Percentiles rank a stretch among this genome's conserved stretches.
Evolutionary conservation across 2,797 vertebrate species (phyloP).

Genomic region (Mus spretus): DNA sequence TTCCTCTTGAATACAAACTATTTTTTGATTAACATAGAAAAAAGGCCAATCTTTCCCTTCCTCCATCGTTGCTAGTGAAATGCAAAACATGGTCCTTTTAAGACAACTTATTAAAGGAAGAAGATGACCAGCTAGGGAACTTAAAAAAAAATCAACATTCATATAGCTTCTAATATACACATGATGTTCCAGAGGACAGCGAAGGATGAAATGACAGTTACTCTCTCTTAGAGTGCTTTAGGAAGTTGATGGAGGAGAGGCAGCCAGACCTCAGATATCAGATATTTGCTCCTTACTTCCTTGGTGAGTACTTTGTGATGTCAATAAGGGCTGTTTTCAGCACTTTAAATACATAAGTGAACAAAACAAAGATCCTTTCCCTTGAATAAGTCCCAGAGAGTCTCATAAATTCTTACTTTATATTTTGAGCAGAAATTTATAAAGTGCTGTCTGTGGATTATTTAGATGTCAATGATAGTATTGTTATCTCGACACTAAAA

Average conservation of each 20-base stretch:
- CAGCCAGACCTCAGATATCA: not conserved
- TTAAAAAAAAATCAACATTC: not conserved
- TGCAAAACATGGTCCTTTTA: not conserved
- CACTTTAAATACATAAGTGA: not conserved
- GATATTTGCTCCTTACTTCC: not conserved
- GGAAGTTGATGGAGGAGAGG: not conserved
- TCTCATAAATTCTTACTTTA: not conserved
- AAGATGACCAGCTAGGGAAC: not conserved
- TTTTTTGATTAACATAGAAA: not conserved
- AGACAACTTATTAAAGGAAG: not conserved
- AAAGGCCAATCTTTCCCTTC: not conserved
- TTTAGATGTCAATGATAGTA: not conserved
- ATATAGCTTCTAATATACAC: not conserved
- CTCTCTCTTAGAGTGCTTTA: not conserved
- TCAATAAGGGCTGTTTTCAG: not conserved
- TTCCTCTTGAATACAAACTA: constrained; percentile 6
- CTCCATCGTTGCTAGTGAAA: not conserved
- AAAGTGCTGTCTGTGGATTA: not conserved
- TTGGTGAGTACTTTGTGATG: not conserved
- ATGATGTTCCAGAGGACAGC: constrained; percentile 6
- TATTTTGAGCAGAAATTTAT: constrained; percentile 14
- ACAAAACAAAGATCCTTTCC: not conserved
- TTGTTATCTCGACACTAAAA: not conserved
- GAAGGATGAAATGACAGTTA: constrained; percentile 24
- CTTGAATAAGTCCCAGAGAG: not conserved